Conservation (phyloP, 2,113 vertebrate species). For the Clarias batrachus region DNA sequence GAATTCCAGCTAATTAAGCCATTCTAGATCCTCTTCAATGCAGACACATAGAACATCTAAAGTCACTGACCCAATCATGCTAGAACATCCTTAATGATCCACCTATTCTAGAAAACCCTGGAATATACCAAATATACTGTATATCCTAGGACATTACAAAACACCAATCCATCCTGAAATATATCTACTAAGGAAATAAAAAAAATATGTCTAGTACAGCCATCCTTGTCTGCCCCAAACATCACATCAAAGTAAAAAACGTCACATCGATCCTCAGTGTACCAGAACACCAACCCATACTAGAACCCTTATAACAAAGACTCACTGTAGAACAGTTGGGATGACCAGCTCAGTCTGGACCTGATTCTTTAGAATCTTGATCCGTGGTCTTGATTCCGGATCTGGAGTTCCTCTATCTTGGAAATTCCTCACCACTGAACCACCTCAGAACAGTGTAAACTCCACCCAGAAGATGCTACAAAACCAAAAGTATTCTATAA, state of each 20-base stretch:
- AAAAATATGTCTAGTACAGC: no score
- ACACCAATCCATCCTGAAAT: no score
- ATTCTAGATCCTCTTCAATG: not conserved
- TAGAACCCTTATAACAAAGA: not conserved
- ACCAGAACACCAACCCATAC: not conserved
- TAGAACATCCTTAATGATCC: not conserved
- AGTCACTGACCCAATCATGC: no score
- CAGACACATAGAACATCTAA: not conserved
- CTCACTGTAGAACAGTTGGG: not conserved
- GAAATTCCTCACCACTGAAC: not conserved
- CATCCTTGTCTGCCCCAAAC: not conserved
- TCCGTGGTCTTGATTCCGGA: not conserved
- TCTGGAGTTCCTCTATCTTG: not conserved
- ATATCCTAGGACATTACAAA: no score
- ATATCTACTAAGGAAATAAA: no score
- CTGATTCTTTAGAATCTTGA: not conserved
- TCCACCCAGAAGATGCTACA: not conserved
- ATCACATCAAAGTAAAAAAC: not conserved
- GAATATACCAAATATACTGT: not conserved
- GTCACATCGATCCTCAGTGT: not conserved
- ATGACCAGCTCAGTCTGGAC: not conserved
- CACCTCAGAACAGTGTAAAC: not conserved
- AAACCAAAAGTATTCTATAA: no score
- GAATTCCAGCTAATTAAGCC: not conserved
- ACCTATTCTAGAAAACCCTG: not conserved